Percentiles rank a stretch among this genome's conserved stretches.
Evolutionary conservation across 1,140 invertebrate species (phyloP).

Genomic region (Drosophila mojavensis): DNA sequence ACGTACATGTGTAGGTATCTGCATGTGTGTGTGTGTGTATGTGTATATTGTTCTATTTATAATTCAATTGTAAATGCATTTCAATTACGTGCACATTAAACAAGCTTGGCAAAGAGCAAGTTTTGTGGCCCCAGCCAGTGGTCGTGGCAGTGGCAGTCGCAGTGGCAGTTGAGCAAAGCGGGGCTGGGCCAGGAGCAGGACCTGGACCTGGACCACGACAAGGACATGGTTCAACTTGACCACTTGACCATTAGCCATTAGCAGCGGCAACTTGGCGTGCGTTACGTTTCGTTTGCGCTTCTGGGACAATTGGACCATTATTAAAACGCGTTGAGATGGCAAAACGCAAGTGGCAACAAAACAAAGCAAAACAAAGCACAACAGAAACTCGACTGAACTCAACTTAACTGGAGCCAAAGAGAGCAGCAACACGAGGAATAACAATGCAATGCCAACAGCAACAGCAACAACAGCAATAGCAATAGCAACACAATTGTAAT

Average conservation of each 20-base stretch:
- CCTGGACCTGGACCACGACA: conserved; percentile 6
- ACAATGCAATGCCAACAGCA: conserved; percentile 66
- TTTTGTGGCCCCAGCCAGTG: conserved; percentile 44
- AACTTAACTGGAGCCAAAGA: conserved; percentile 17
- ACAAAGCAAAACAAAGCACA: conserved; percentile 52
- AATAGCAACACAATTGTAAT: conserved; percentile 50
- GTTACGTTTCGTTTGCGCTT: conserved; percentile 52
- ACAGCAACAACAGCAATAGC: conserved; percentile 57
- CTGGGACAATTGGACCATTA: conserved; percentile 81
- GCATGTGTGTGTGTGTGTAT: conserved; percentile 37
- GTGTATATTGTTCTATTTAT: conserved; percentile 80
- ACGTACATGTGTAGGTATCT: conserved; percentile 42
- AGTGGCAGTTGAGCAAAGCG: background rate
- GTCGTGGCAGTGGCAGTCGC: conserved; percentile 17
- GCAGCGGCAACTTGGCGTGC: conserved; percentile 61
- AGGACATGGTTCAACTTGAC: conserved; percentile 54
- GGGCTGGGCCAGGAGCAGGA: conserved; percentile 13
- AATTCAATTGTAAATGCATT: conserved; percentile 83
- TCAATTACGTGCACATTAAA: conserved; percentile 82
- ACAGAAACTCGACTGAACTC: conserved; percentile 43
- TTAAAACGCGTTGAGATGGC: conserved; percentile 80
- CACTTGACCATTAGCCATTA: conserved; percentile 63
- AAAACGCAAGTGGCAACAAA: conserved; percentile 72
- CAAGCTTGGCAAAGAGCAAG: conserved; percentile 74
- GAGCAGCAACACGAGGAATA: conserved; percentile 31